These are phyloP conservation scores for Chrysochloris asiatica DNA, from an alignment of 2,113 vertebrate species.

Conservation along the genomic window DNA sequence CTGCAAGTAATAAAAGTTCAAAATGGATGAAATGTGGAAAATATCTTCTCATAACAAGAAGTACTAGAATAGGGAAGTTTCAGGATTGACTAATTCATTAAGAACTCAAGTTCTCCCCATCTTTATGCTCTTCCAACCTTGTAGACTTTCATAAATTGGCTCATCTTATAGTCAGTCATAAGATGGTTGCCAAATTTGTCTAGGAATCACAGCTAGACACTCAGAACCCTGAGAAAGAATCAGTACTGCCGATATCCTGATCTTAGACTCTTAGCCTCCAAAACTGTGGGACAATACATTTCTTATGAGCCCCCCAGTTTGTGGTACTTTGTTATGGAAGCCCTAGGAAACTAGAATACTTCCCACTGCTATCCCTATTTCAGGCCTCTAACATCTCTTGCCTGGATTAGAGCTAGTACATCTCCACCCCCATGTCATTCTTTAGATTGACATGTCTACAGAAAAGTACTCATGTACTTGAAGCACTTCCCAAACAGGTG, in stretches of 20 bases:
- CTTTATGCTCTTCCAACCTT: not conserved
- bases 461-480: not conserved
- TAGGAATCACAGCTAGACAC: not conserved
- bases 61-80: not conserved
- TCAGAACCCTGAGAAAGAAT: not conserved
- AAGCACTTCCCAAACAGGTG: not conserved
- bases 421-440: not conserved
- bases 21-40: not conserved
- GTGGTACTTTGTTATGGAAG: no score
- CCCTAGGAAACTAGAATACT: no score
- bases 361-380: not conserved
- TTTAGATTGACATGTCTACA: conserved; percentile 11
- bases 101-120: not conserved
- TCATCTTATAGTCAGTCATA: not conserved
- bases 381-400: not conserved
- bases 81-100: not conserved
- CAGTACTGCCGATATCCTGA: not conserved
- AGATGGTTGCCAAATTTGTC: not conserved
- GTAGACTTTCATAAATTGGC: not conserved
- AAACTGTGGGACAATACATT: not conserved
- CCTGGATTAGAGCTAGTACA: not conserved
- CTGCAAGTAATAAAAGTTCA: conserved; percentile 25
- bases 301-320: not conserved
- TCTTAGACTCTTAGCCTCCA: not conserved
- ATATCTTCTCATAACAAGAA: conserved; percentile 23